Conservation (phyloP, 2,113 vertebrate genomes). For the Otocyon megalotis region DNA sequence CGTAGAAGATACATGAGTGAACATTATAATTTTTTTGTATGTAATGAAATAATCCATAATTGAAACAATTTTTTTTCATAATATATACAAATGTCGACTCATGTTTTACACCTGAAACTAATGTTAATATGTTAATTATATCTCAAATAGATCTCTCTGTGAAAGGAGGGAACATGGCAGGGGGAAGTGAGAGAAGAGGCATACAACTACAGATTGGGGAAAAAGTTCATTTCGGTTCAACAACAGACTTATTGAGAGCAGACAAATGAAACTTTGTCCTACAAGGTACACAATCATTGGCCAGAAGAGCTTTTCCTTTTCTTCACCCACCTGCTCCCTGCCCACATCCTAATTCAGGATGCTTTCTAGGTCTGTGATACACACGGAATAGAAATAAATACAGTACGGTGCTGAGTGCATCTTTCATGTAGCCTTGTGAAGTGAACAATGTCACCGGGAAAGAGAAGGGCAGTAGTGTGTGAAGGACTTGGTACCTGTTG, state of each 20-base stretch:
- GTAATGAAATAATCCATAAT: not conserved
- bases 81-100: not conserved
- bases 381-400: not conserved
- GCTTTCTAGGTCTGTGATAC: not conserved
- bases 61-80: not conserved
- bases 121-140: not conserved
- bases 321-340: not conserved
- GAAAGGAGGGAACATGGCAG: not conserved
- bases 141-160: not conserved
- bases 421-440: not conserved
- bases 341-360: not conserved
- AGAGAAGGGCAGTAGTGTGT: not conserved
- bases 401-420: not conserved
- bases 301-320: not conserved
- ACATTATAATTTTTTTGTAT: not conserved
- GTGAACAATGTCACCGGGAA: not conserved
- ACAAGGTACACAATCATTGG: not conserved
- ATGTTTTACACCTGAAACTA: not conserved
- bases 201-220: not conserved
- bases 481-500: not conserved
- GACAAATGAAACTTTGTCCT: not conserved
- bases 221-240: conserved; percentile 7
- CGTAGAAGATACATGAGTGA: not conserved
- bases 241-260: not conserved
- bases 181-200: not conserved